Evolutionary conservation across 2,797 vertebrate species (phyloP).

Genomic region (Mus minutoides): DNA sequence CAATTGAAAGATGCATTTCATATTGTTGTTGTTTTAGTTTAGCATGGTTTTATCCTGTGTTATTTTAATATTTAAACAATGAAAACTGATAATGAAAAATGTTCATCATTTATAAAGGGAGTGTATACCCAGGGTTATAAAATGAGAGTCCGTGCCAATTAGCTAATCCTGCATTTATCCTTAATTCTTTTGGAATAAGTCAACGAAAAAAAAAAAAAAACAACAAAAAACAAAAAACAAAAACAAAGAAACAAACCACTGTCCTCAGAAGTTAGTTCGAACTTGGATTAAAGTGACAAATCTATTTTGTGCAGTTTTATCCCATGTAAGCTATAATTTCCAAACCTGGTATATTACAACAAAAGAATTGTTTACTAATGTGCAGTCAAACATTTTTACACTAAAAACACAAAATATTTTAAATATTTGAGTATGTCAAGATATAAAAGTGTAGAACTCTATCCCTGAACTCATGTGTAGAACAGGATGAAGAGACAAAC

Average conservation of each 20-base stretch:
- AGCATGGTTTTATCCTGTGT: background rate
- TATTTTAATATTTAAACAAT: background rate
- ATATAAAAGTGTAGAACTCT: background rate
- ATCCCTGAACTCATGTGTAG: background rate
- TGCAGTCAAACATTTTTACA: background rate
- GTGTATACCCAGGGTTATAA: background rate
- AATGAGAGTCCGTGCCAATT: background rate
- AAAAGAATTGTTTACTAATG: background rate
- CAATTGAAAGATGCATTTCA: background rate
- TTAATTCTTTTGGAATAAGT: background rate
- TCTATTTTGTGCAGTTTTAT: background rate
- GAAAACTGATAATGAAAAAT: background rate
- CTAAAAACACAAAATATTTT: background rate
- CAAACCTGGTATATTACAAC: background rate
- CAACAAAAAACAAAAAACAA: no score
- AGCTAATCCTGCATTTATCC: background rate
- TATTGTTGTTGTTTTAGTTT: background rate
- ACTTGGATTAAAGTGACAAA: background rate
- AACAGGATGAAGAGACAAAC: background rate
- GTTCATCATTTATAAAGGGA: background rate
- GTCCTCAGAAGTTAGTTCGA: background rate
- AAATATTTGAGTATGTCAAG: background rate
- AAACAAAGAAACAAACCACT: no score
- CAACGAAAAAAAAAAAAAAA: background rate
- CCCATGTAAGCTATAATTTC: background rate